Percentiles rank a stretch among this genome's conserved stretches.
Evolutionary conservation across 92 coral and sea anemone genomes (phyloP).

Genomic region (Diadumene lineata): DNA sequence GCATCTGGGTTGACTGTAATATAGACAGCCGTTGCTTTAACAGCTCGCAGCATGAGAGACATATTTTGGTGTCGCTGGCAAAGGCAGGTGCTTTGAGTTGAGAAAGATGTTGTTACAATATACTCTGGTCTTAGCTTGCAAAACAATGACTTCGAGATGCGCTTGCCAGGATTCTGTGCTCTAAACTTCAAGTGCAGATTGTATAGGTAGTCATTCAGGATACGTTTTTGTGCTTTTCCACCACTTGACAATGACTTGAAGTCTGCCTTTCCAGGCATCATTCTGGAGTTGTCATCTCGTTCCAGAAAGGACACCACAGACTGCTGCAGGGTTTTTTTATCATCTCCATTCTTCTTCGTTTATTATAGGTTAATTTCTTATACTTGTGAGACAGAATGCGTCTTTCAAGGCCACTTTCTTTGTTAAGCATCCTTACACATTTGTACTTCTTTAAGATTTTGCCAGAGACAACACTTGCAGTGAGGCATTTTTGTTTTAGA

Average conservation of each 20-base stretch:
- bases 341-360: too few species aligned
- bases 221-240: constrained; percentile 38
- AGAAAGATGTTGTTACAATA: constrained; percentile 27
- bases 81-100: constrained; percentile 47
- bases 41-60: constrained; percentile 39
- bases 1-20: constrained; percentile 28
- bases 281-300: constrained; percentile 49
- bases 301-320: constrained; percentile 35
- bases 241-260: constrained; percentile 15
- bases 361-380: too few species aligned
- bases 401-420: too few species aligned
- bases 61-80: constrained; percentile 55
- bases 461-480: too few species aligned
- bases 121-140: constrained; percentile 29
- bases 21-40: constrained; percentile 12
- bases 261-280: constrained; percentile 57
- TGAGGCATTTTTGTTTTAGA: too few species aligned
- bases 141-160: constrained; percentile 14
- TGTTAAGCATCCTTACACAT: too few species aligned
- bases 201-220: constrained; percentile 38
- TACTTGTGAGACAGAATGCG: too few species aligned
- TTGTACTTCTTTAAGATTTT: too few species aligned
- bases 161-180: constrained; percentile 37
- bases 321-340: constrained; percentile 22
- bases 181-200: constrained; percentile 11